Conservation (phyloP, 2,888 invertebrate genomes). For the Nemotelus nigrinus region DNA sequence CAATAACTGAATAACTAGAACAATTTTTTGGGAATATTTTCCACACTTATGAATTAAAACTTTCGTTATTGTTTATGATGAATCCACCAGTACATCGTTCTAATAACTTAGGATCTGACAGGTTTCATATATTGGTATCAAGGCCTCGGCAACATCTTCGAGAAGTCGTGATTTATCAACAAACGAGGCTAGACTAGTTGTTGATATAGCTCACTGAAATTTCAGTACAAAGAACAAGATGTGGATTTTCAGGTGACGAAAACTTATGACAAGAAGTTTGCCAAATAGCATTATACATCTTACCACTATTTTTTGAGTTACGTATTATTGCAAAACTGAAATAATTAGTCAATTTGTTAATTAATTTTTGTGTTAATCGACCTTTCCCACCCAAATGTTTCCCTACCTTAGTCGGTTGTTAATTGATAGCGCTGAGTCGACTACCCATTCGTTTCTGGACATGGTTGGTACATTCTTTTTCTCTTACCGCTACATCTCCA, state of each 20-base stretch:
- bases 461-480: no score
- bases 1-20: not conserved
- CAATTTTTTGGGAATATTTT: not conserved
- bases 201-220: not conserved
- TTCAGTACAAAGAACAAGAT: not conserved
- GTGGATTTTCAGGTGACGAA: conserved; percentile 2
- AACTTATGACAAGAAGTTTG: not conserved
- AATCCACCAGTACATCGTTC: not conserved
- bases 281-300: conserved; percentile 6
- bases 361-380: not conserved
- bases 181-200: not conserved
- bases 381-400: conserved; percentile 3
- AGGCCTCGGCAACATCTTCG: conserved; percentile 7
- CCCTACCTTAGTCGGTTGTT: not conserved
- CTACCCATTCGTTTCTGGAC: no score
- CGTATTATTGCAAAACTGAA: not conserved
- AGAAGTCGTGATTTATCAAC: not conserved
- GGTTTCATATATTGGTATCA: conserved; percentile 11
- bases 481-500: no score
- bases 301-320: not conserved
- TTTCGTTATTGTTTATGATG: not conserved
- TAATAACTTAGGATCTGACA: not conserved
- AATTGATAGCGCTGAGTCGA: no score
- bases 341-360: not conserved
- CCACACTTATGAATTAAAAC: not conserved